Conservation (phyloP, 2,888 invertebrate species). For the Drosophila acutilabella region DNA sequence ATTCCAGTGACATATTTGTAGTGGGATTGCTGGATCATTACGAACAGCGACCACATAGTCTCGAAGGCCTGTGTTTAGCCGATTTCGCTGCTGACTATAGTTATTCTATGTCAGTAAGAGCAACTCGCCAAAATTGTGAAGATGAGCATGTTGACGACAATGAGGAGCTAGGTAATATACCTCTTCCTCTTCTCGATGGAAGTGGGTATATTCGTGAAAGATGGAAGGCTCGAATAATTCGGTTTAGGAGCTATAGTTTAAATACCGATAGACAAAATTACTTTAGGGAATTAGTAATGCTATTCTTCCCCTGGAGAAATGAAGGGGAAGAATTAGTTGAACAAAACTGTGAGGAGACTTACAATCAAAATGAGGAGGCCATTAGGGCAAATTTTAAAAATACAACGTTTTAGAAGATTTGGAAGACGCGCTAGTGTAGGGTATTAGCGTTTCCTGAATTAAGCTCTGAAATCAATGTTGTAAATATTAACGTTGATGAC, state of each 20-base stretch:
- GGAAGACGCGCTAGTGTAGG: too few relatives aligned
- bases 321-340: neutral
- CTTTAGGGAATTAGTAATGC: neutral
- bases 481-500: too few relatives aligned
- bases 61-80: neutral
- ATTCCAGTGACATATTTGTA: neutral
- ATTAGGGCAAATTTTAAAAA: neutral
- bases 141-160: too few relatives aligned
- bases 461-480: neutral
- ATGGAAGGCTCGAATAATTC: neutral
- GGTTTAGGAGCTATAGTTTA: neutral
- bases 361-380: too few relatives aligned
- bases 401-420: too few relatives aligned
- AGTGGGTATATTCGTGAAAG: too few relatives aligned
- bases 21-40: neutral
- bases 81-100: conserved; percentile 12
- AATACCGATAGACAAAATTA: neutral
- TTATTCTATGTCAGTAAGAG: neutral
- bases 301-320: neutral
- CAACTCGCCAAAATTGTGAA: neutral
- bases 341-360: neutral
- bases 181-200: too few relatives aligned
- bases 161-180: too few relatives aligned
- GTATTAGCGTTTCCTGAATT: neutral
- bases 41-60: too few relatives aligned